Base-by-base conservation (phyloP, 1,140 invertebrate genomes). In the Chelonus insularis region DNA sequence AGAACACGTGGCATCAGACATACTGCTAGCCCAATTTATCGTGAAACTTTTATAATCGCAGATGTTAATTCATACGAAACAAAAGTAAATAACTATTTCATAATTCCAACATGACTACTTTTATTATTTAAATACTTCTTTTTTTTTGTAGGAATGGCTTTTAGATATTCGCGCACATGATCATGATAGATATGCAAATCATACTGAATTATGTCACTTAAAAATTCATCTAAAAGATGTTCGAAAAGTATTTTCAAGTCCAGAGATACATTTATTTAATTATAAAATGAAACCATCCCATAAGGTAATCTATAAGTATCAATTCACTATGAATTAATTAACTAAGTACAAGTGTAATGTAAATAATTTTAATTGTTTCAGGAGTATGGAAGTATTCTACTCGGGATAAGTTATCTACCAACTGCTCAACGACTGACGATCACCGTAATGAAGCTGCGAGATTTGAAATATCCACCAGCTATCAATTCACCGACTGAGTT, bases 331-430 rank as follows among this genome's bases (percentile, higher is more conserved):
- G n/a, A n/a, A n/a, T n/a, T n/a, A n/a, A n/a, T n/a, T n/a, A n/a
- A n/a, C n/a, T n/a, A n/a, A n/a, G n/a, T n/a, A n/a, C n/a, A n/a
- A n/a, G n/a, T n/a, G n/a, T n/a, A n/a, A n/a, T n/a, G n/a, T n/a
- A n/a, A n/a, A n/a, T n/a, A n/a, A n/a, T n/a, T n/a, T n/a, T n/a
- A n/a, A n/a, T n/a, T n/a, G n/a, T n/a, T n/a, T n/a, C n/a, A 81
- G 79, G 77, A 79, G 63, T 80, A 70, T 60, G 85, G 84, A 14
- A 83, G 82, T 43, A 74, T 86, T 66, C 68, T 85, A 34, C 73
- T 86, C 64, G 84, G 82, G 1, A 57, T 85, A 58, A 85, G 82
- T 72, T 85, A 83, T 70, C 73, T 86, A 60, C 85, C 84, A n/a
- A 86, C 85, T 9, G 83, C 84, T 5, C 81, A 85, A 74, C 74